Evolutionary conservation across 2,888 invertebrate species (phyloP), one percentile per base, ranked within the genome.

Genomic region (Anarsia innoxiella): DNA sequence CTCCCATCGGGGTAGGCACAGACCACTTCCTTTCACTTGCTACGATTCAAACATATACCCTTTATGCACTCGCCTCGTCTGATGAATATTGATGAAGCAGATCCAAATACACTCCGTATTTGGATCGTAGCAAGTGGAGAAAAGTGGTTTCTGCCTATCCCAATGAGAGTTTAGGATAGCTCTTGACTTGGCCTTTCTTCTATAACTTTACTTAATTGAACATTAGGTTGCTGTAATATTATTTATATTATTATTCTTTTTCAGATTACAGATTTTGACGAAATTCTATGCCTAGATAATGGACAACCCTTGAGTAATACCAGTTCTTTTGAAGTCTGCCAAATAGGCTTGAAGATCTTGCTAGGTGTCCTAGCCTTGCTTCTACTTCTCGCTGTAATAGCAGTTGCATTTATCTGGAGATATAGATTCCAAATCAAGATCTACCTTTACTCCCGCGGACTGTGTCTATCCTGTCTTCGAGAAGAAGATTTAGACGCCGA

Each of bases 401-500:
- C 12, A 12, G 12, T n/a, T 10, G 28, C 12, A 10, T 10, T 8
- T 12, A 4, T 28, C 11, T n/a, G 25, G 8, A 11, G 28, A 2
- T 11, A 12, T 9, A 12, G 28, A 10, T 5, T 3, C 5, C 3
- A 4, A 4, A 8, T 28, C 3, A 28, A 23, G 23, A 12, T 23
- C 4, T 12, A 6, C 12, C 23, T 32, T 3, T 37, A 32, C 28
- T 12, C 31, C 12, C 26, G 27, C 2, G 37, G 31, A 1, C 19
- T 14, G 6, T 37, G 37, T 14, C 9, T 16, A 16, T 11, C 26
- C 16, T 32, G 37, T 10, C n/a, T 32, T n/a, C 6, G 13, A 27
- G 37, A 37, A 14, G 14, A 12, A 10, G 31, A 27, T 16, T 1
- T 32, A 0, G 37, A 37, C 27, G 9, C 31, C 6, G 26, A 37